These are phyloP conservation scores for Macrotis lagotis DNA, from an alignment of 2,113 vertebrate species.

Conservation along the genomic window DNA sequence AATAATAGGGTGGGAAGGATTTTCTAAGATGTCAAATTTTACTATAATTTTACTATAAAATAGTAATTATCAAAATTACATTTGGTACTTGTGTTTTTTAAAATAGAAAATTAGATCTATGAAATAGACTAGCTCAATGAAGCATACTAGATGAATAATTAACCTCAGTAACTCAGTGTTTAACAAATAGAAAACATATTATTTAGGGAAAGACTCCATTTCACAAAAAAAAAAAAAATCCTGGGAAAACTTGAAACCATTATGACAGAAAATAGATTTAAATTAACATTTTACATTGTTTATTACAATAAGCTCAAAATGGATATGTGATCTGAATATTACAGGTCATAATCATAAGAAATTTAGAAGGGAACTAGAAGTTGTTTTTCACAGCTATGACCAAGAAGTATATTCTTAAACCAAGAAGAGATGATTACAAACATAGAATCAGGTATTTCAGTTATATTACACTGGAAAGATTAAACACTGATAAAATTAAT, in stretches of 20 bases:
- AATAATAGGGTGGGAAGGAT: accelerated
- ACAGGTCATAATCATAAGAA: neutral
- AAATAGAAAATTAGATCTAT: neutral
- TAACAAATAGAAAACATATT: neutral
- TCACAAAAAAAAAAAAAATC: neutral
- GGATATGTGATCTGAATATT: neutral
- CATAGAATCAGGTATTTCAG: neutral
- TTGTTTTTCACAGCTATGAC: neutral
- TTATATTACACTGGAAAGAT: neutral
- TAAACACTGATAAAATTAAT: neutral
- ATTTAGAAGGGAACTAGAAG: neutral
- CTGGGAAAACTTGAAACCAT: neutral
- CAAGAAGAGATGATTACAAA: neutral
- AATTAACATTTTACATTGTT: neutral
- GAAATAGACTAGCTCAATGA: neutral
- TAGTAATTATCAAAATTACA: neutral
- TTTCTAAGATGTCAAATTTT: neutral
- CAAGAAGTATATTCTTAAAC: neutral
- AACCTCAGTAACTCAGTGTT: neutral
- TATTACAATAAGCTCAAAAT: neutral
- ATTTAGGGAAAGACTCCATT: neutral
- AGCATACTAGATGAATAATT: too few relatives aligned
- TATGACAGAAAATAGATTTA: neutral
- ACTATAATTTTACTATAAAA: neutral
- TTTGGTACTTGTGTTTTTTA: neutral